Conservation (phyloP, 2,113 vertebrate genomes). For the Corythornis madagascariensis region DNA sequence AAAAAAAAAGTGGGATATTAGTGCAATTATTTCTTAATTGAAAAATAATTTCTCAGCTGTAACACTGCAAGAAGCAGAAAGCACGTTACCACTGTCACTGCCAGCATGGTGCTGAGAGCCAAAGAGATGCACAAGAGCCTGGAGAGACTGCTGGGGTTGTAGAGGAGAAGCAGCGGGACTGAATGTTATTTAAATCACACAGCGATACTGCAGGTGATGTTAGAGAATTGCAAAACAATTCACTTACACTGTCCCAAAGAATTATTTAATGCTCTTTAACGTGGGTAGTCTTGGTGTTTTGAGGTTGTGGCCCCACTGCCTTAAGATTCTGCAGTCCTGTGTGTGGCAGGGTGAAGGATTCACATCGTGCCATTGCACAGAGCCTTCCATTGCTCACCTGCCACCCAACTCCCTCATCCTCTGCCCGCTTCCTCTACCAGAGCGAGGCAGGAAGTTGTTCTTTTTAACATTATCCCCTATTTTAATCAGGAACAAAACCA, state of each 20-base stretch:
- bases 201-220: background rate
- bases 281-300: background rate
- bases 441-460: conserved; percentile 37
- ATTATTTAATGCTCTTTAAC: background rate
- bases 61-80: background rate
- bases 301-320: background rate
- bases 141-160: background rate
- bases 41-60: conserved; percentile 35
- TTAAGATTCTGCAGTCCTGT: background rate
- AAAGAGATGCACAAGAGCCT: background rate
- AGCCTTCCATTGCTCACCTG: background rate
- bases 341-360: accelerated
- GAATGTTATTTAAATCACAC: background rate
- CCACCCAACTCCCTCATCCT: background rate
- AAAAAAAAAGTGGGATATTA: conserved; percentile 17
- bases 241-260: background rate
- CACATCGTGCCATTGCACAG: accelerated
- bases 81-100: background rate
- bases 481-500: background rate
- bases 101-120: background rate
- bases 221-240: background rate
- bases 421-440: conserved; percentile 12
- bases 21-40: conserved; percentile 24
- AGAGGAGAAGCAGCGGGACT: background rate
- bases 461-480: conserved; percentile 7